These are phyloP conservation scores for Melanaphis sacchari DNA, from an alignment of 1,140 invertebrate genomes.

Conservation along the genomic window DNA sequence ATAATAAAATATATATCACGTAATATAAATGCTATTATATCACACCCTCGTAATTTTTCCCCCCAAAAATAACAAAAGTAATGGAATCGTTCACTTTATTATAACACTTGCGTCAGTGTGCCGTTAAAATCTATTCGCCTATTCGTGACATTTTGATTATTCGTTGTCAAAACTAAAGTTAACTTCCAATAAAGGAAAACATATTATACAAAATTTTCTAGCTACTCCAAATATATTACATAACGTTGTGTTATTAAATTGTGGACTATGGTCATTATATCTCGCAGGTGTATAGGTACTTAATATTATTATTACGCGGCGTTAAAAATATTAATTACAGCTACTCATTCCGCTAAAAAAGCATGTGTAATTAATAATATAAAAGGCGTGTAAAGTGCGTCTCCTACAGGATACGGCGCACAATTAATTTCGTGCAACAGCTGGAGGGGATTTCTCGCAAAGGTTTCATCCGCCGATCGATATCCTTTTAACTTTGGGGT, in stretches of 20 bases:
- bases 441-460: too few species aligned
- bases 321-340: neutral
- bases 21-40: neutral
- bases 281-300: too few species aligned
- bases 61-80: neutral
- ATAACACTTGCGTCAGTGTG: neutral
- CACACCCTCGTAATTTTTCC: neutral
- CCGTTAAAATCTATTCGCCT: neutral
- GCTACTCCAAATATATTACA: too few species aligned
- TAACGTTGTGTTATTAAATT: too few species aligned
- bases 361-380: neutral
- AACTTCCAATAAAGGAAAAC: too few species aligned
- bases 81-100: neutral
- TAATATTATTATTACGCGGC: neutral
- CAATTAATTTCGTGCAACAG: neutral
- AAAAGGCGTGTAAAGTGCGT: neutral
- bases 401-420: neutral
- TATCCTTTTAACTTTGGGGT: neutral
- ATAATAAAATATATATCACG: neutral
- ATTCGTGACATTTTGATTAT: neutral
- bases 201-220: too few species aligned
- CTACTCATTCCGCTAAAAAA: too few species aligned
- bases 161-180: neutral
- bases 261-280: too few species aligned
- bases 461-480: neutral